Conservation (phyloP, 2,888 invertebrate species). For the Quadroppia sp. region DNA sequence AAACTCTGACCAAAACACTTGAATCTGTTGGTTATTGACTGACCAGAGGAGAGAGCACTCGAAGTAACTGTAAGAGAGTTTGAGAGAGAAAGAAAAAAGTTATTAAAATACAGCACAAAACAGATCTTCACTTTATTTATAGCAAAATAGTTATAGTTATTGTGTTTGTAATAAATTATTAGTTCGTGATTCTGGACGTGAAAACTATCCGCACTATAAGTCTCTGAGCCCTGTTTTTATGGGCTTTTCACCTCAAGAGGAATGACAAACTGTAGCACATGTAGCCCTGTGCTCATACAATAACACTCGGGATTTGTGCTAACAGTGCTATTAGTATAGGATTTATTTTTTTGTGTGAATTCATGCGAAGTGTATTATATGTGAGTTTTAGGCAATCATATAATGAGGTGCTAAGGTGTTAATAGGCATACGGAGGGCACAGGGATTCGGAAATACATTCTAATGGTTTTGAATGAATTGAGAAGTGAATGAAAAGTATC, state of each 20-base stretch:
- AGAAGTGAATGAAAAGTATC: not conserved
- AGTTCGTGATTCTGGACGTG: conserved; percentile 15
- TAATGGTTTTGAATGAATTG: not conserved
- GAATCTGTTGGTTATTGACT: not conserved
- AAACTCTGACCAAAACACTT: not conserved
- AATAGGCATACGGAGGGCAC: not conserved
- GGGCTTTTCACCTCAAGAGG: not conserved
- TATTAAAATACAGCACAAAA: conserved; percentile 13
- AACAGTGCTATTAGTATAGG: not conserved
- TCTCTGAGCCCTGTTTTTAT: not conserved
- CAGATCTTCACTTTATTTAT: not conserved
- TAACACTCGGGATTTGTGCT: not conserved
- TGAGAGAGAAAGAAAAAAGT: not conserved
- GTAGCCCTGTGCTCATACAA: not conserved
- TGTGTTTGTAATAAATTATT: conserved; percentile 22
- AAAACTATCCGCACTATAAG: not conserved
- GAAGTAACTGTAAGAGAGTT: too few species aligned
- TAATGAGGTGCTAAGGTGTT: conserved; percentile 26
- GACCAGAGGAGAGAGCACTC: not conserved
- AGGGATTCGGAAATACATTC: not conserved
- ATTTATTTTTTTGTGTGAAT: not conserved
- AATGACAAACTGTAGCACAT: conserved; percentile 7
- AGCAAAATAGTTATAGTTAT: conserved; percentile 12
- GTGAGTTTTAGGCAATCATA: not conserved
- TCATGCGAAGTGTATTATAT: not conserved